Conservation (phyloP, 1,140 invertebrate genomes). For the Wasmannia auropunctata region DNA sequence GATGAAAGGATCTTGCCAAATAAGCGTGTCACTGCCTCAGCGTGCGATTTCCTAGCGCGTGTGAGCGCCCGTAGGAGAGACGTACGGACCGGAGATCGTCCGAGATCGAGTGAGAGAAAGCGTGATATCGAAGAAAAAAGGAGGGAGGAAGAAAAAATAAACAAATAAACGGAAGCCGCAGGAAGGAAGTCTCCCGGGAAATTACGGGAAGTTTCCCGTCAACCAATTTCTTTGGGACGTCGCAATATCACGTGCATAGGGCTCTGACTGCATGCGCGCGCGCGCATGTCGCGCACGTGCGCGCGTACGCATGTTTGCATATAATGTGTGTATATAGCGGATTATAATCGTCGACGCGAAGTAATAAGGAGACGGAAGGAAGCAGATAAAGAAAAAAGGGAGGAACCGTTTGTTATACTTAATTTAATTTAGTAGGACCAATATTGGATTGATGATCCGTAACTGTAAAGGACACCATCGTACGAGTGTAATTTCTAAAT, state of each 20-base stretch:
- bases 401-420: constrained; percentile 75
- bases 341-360: constrained; percentile 64
- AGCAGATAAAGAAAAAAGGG: background rate
- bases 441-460: constrained; percentile 74
- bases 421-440: constrained; percentile 79
- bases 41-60: constrained; percentile 30
- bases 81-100: background rate
- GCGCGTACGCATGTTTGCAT: constrained; percentile 59
- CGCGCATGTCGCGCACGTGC: constrained; percentile 15
- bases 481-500: constrained; percentile 81
- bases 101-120: background rate
- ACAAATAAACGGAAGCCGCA: background rate
- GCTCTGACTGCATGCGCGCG: constrained; percentile 37
- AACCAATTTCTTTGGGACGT: constrained; percentile 47
- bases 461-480: constrained; percentile 73
- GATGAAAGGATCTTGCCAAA: constrained; percentile 71
- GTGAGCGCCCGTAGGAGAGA: background rate
- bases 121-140: background rate
- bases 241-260: constrained; percentile 51
- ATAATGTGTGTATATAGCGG: constrained; percentile 67
- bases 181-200: background rate
- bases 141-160: no score
- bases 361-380: background rate
- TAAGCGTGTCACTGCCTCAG: constrained; percentile 68
- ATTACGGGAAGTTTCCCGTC: background rate